Evolutionary conservation across 2,888 invertebrate species (phyloP), one percentile per base, ranked within the genome.

Genomic region (Atherix ibis): DNA sequence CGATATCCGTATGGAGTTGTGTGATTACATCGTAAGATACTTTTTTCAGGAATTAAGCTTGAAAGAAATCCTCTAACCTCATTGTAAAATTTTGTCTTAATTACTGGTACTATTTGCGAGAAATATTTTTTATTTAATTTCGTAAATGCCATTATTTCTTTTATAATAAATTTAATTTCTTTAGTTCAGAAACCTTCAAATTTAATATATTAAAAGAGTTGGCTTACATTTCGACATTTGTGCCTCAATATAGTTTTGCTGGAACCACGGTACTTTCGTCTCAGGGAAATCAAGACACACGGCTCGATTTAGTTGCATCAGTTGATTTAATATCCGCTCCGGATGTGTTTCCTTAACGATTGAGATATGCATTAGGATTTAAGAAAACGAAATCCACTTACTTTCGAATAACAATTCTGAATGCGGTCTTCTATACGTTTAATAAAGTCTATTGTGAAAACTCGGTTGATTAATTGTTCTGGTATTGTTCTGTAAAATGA

Each of bases 261-360:
- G 74, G 48, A 76, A 75, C 75, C 75, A 75, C 1, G 74, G 74
- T 5, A 75, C 62, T 49, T 68, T 67, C 9, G 64, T 54, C 49
- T 73, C 67, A 0, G 75, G 74, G 49, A 68, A 66, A 50, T 74
- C 74, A 28, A 76, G 53, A 45, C 74, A 73, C 13, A 74, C 70
- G 2, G 69, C 64, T 36, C 75, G 61, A 51, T 75, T 76, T 27
- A 75, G 49, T 43, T 69, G 64, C 73, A 75, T 73, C 32, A 75
- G 62, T 28, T 55, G 50, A 41, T 64, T 57, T 10, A 71, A 56
- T 3, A 73, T 65, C 41, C 63, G 55, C 15, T 58, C 51, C 1
- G 71, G 69, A 52, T 71, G 71, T 3, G 58, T 62, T 25, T 63
- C 67, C 67, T 68, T 44, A 46, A 53, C n/a, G n/a, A n/a, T n/a